Conservation (phyloP, 1,140 invertebrate genomes). For the Listronotus bonariensis region DNA sequence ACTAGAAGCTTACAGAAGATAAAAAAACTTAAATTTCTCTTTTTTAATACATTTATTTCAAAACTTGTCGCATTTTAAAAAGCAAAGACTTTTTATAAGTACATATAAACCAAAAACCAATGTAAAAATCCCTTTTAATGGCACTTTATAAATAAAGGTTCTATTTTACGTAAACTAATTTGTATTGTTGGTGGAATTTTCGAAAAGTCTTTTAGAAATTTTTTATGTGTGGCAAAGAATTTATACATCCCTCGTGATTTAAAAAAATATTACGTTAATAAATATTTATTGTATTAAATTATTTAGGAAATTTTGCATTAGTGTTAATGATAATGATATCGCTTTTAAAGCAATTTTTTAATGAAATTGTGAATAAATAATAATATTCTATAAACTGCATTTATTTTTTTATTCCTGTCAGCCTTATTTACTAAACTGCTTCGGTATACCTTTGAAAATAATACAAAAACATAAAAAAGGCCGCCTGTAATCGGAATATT, state of each 20-base stretch:
- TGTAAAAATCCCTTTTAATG: neutral
- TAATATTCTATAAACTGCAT: constrained; percentile 29
- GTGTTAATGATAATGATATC: constrained; percentile 54
- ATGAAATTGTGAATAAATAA: constrained; percentile 50
- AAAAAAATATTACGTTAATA: constrained; percentile 48
- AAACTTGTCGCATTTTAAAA: no score
- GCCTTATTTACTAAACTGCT: no score
- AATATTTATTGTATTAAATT: constrained; percentile 53
- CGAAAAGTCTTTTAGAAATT: constrained; percentile 8
- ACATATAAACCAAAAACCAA: no score
- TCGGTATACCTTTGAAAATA: no score
- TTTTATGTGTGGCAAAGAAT: constrained; percentile 26
- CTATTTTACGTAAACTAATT: neutral
- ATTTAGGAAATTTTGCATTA: constrained; percentile 54
- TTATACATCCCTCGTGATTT: constrained; percentile 48
- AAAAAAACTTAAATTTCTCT: no score
- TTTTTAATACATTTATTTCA: no score
- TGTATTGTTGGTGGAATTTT: constrained; percentile 14
- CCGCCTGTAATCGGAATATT: no score
- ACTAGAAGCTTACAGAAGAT: no score
- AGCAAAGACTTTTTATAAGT: no score
- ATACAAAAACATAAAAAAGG: no score
- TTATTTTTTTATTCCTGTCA: constrained; percentile 11
- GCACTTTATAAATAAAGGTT: neutral
- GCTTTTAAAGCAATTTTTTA: constrained; percentile 55